phyloP scores from a whole-genome alignment of 2,888 invertebrate genomes.

The Hartigia nigra region DNA sequence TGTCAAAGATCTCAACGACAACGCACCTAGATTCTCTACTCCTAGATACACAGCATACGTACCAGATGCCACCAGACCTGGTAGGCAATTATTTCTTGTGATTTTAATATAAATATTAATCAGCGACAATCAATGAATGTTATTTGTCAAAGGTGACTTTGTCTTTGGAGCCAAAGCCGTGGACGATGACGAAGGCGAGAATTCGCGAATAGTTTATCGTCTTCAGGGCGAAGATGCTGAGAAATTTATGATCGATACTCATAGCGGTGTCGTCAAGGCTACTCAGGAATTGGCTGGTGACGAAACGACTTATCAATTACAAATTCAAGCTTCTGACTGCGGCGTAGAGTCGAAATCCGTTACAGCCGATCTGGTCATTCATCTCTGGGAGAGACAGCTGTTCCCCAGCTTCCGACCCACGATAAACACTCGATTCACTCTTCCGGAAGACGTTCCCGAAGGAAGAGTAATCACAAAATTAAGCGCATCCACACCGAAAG shows the following conservation, averaged over 20 bases:
- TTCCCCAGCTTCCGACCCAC: slow-evolving; percentile 84
- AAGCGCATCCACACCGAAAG: slow-evolving; percentile 83
- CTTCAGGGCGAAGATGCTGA: slow-evolving; percentile 82
- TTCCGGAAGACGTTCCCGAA: slow-evolving; percentile 83
- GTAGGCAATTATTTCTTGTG: slow-evolving; percentile 60
- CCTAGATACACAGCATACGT: slow-evolving; percentile 83
- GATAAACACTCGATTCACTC: slow-evolving; percentile 78
- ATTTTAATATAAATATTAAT: background rate
- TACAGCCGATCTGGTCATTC: slow-evolving; percentile 80
- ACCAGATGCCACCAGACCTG: slow-evolving; percentile 81
- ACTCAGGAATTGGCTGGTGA: slow-evolving; percentile 74
- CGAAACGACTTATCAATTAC: slow-evolving; percentile 75
- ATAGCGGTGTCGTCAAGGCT: slow-evolving; percentile 90
- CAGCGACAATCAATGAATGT: slow-evolving; percentile 16
- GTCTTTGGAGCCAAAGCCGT: slow-evolving; percentile 90
- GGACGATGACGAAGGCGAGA: slow-evolving; percentile 84
- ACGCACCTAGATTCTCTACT: slow-evolving; percentile 81
- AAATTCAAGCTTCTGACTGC: slow-evolving; percentile 85
- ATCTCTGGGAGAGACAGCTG: slow-evolving; percentile 79
- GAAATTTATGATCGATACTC: slow-evolving; percentile 80
- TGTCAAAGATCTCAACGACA: slow-evolving; percentile 87
- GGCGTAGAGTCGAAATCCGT: slow-evolving; percentile 78
- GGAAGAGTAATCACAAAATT: slow-evolving; percentile 82
- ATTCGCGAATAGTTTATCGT: slow-evolving; percentile 84
- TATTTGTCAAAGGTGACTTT: slow-evolving; percentile 72